A percentile compares a stretch with the other conserved stretches of the same genome.
Conservation (phyloP, 2,888 invertebrate species). For the Autographa pulchrina region DNA sequence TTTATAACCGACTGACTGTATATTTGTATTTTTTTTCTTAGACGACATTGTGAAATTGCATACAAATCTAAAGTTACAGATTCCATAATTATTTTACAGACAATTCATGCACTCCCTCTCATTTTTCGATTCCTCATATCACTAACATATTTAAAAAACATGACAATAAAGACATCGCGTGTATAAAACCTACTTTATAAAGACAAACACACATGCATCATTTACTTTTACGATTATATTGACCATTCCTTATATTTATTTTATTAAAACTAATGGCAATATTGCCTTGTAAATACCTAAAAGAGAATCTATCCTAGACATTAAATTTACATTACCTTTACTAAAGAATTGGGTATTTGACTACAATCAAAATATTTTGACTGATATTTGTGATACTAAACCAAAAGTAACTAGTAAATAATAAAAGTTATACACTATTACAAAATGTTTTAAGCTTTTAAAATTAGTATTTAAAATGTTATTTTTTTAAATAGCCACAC, state of each 20-base stretch:
- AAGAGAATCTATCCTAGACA: neutral
- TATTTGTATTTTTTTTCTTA: constrained; percentile 8
- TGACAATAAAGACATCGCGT: neutral
- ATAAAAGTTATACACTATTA: too few relatives aligned
- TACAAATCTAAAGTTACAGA: neutral
- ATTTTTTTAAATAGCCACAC: neutral
- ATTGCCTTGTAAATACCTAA: neutral
- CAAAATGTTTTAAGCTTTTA: too few relatives aligned
- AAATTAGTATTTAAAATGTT: too few relatives aligned
- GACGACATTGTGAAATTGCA: neutral
- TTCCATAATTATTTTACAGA: neutral
- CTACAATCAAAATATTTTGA: neutral
- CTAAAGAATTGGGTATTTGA: constrained; percentile 13
- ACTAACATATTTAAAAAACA: neutral
- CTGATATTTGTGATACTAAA: neutral
- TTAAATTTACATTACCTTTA: constrained; percentile 18
- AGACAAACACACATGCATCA: constrained; percentile 13
- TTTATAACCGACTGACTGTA: constrained; percentile 5
- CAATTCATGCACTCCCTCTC: neutral
- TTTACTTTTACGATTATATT: constrained; percentile 14
- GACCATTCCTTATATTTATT: neutral
- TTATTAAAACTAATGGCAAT: constrained; percentile 22
- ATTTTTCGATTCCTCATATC: too few relatives aligned
- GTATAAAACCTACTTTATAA: neutral
- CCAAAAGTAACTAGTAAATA: neutral